Evolutionary conservation across 2,888 invertebrate species (phyloP).

Genomic region (Lacanobia wlatinum): DNA sequence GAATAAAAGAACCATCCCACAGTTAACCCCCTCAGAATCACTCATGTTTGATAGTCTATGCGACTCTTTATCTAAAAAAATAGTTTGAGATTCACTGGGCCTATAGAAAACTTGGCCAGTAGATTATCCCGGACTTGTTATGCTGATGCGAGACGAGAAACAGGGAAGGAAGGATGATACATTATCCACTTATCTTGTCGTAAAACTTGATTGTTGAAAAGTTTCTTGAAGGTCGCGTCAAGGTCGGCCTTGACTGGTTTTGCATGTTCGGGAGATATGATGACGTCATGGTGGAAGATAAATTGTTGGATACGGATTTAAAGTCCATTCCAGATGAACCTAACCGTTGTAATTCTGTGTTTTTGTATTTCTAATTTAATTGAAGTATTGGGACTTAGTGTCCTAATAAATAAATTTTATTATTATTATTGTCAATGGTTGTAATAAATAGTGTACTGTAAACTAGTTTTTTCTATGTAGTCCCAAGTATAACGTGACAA

Average conservation of each 20-base stretch:
- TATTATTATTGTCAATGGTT: not conserved
- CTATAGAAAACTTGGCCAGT: constrained; percentile 16
- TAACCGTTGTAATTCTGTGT: no score
- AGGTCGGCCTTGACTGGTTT: constrained; percentile 27
- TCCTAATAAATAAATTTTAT: no score
- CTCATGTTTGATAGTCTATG: not conserved
- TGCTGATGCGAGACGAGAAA: constrained; percentile 34
- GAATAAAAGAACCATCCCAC: not conserved
- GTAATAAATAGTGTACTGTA: not conserved
- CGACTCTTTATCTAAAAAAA: constrained; percentile 10
- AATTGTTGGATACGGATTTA: not conserved
- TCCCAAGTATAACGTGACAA: not conserved
- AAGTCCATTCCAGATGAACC: not conserved
- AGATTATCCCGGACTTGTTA: constrained; percentile 48
- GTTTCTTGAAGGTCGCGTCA: constrained; percentile 36
- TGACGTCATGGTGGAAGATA: constrained; percentile 38
- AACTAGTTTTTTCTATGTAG: not conserved
- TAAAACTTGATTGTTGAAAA: constrained; percentile 53
- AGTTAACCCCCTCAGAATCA: not conserved
- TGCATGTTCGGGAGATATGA: constrained; percentile 15
- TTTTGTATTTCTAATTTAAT: no score
- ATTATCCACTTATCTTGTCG: constrained; percentile 58
- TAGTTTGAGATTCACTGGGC: not conserved
- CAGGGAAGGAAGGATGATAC: constrained; percentile 41
- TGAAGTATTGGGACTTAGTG: no score